Base-by-base conservation (phyloP, 2,797 vertebrate genomes). In the Onychomys torridus region DNA sequence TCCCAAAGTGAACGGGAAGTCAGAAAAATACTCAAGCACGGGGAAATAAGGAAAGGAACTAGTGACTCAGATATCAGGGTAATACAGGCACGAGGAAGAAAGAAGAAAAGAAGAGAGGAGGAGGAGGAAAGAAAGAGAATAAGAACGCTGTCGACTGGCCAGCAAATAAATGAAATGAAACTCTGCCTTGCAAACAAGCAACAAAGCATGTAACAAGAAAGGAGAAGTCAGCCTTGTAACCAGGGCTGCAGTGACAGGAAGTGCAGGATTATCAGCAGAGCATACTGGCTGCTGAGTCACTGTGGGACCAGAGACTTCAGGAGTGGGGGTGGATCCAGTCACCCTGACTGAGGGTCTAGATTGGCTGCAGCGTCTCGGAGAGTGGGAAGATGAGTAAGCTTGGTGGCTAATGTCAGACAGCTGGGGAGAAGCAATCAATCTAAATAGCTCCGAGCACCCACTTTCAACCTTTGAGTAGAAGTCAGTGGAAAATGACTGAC, bases 241-340 rank as follows among this genome's bases (percentile, higher is more conserved):
- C 63, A 92, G 73, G 34, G 32, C 49, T 89, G 32, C 8, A 65
- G 14, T n/a, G 59, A 65, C 11, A 90, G 65, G 83, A 94, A 92
- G 29, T 29, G 3, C 77, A 87, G n/a, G 27, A 73, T 95, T 87
- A 91, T 93, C 43, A 52, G 57, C 37, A 77, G 61, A 82, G 67
- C 46, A 84, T 17, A 16, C 37, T 43, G 78, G 79, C 61, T 92
- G 91, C 57, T 25, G 40, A 94, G 84, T 96, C 88, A 94, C 76
- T n/a, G 2, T 11, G 11, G n/a, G 2, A 0, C 61, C 12, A 37
- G 82, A 84, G 86, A 79, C 52, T 11, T 77, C 29, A 40, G 34
- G 25, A 57, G 14, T 55, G 87, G 37, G n/a, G 43, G 21, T 95
- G 81, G 77, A 75, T 40, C 59, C 61, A 82, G 71, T 61, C 76